Evolutionary conservation across 1,140 invertebrate species (phyloP), one percentile per base, ranked within the genome.

Genomic region (Leptoteleia sp.): DNA sequence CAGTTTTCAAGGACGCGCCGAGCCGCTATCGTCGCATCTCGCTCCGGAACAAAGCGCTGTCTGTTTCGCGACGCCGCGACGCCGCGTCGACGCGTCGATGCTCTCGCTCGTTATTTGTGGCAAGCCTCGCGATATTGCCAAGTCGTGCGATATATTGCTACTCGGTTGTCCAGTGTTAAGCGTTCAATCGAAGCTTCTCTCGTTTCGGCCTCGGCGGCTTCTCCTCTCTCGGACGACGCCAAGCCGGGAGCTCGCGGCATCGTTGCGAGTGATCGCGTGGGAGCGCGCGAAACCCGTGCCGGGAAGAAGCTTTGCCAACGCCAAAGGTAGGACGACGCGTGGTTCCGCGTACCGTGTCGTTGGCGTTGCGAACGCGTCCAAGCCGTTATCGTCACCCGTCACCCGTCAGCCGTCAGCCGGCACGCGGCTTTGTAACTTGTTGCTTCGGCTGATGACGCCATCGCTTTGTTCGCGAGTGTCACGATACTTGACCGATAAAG

Each of bases 1-100:
- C 85, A 89, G 86, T 89, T 89, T 89, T 89, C 88, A 89, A 89
- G 88, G 88, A 89, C 88, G 83, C 79, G 76, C 76, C 77, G 77
- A 65, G 80, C 80, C 79, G 83, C 78, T 75, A 84, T 83, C 79
- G 81, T 83, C 76, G 79, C 75, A 59, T 76, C 62, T 55, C 42
- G 65, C 62, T 52, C 65, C 25, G 43, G 70, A 62, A 84, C 79
- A 84, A 81, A 83, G 80, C 82, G 52, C 13, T 38, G 12, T 38
- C 33, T 3, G 33, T 37, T 11, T 37, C 4, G 31, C 17, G 22
- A 35, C 37, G 22, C 31, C 47, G 31, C 27, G 38, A 38, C 17
- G 15, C 25, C 65, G 57, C 43, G n/a, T 16, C 6, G 17, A 4
- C 9, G 22, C 22, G 22, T 6, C 22, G 6, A 6, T 6, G 22